These are phyloP conservation scores for Lithophane socia DNA, from an alignment of 2,888 invertebrate species.

Conservation along the genomic window DNA sequence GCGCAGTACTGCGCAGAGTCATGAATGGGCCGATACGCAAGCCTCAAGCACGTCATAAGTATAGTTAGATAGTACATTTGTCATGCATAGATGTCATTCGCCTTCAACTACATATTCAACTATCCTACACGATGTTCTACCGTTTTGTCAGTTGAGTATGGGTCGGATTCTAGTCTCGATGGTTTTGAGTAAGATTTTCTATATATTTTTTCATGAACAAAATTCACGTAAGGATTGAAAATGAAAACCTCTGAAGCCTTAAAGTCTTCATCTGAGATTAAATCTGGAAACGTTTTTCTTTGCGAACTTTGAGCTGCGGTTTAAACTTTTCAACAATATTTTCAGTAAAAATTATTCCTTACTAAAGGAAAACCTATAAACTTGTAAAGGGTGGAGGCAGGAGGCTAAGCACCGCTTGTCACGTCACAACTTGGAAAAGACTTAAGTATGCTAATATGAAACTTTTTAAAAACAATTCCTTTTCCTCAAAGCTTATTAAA, in stretches of 20 bases:
- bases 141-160: background rate
- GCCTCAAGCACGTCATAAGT: conserved; percentile 5
- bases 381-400: background rate
- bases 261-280: background rate
- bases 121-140: background rate
- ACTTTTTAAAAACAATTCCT: background rate
- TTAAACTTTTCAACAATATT: background rate
- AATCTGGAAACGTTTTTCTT: conserved; percentile 12
- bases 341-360: background rate
- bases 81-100: background rate
- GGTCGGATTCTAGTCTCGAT: background rate
- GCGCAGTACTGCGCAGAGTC: conserved; percentile 5
- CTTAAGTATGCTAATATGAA: background rate
- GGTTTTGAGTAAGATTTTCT: background rate
- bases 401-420: background rate
- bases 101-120: background rate
- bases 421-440: too few relatives aligned
- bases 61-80: conserved; percentile 1
- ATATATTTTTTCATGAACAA: too few relatives aligned
- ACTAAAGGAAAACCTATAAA: background rate
- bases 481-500: conserved; percentile 19
- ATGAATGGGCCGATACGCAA: conserved; percentile 9
- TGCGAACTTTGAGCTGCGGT: background rate
- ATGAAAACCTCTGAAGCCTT: background rate
- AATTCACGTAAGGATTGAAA: conserved; percentile 15